Conservation (phyloP, 2,888 invertebrate species). For the Podotricha telesiphe region DNA sequence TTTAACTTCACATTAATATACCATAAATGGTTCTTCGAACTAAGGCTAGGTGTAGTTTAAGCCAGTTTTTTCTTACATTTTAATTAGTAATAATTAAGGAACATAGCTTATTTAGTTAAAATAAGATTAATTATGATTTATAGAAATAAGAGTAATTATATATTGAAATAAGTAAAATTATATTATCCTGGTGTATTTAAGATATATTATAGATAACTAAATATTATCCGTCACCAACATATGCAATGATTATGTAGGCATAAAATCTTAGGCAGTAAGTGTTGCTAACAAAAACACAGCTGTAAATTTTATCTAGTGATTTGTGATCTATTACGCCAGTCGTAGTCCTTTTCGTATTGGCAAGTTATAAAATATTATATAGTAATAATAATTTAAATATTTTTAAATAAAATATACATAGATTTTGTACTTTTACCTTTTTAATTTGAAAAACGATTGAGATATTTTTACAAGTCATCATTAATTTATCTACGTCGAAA, state of each 20-base stretch:
- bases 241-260: not conserved
- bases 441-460: not conserved
- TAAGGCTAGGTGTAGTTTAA: no score
- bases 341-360: not conserved
- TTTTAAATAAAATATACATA: not conserved
- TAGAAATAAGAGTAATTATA: no score
- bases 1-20: no score
- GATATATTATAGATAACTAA: no score
- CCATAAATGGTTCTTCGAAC: no score
- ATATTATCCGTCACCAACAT: not conserved
- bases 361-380: no score
- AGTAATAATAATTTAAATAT: not conserved
- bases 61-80: no score
- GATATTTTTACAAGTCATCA: not conserved
- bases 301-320: constrained; percentile 6
- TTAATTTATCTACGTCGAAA: not conserved
- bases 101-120: no score
- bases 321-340: constrained; percentile 13
- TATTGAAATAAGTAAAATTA: no score
- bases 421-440: not conserved
- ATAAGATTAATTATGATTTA: no score
- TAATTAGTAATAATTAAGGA: no score
- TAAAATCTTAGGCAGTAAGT: constrained; percentile 12
- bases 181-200: no score
- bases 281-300: constrained; percentile 1